Evolutionary conservation across 2,113 vertebrate genomes (phyloP).

Genomic region (Paramisgurnus dabryanus): DNA sequence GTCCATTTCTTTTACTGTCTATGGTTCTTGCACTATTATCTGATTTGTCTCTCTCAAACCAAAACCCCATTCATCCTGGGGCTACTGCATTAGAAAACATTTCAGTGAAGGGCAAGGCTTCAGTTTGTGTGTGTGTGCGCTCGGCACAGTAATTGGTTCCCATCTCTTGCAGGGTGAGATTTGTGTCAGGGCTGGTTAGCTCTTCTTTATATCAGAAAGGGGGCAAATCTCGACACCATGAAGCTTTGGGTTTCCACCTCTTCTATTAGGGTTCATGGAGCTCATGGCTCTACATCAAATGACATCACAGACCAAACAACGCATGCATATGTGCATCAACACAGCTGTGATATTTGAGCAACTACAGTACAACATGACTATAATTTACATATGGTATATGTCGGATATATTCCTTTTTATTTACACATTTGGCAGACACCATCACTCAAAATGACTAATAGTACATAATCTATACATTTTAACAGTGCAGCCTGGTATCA

Average conservation of each 20-base stretch:
- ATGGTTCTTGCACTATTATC: neutral
- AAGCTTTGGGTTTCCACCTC: conserved; percentile 46
- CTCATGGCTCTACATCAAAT: neutral
- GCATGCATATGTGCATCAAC: conserved; percentile 17
- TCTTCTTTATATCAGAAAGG: conserved; percentile 60
- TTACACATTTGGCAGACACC: too few relatives aligned
- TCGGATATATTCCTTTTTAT: too few relatives aligned
- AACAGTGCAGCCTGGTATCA: too few relatives aligned
- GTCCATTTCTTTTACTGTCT: too few relatives aligned
- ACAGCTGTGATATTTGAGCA: neutral
- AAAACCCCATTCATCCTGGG: conserved; percentile 19
- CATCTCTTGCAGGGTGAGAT: conserved; percentile 54
- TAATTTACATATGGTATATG: neutral
- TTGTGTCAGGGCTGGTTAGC: conserved; percentile 60
- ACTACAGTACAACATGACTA: too few relatives aligned
- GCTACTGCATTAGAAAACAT: conserved; percentile 7
- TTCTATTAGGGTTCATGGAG: conserved; percentile 31
- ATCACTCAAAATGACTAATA: too few relatives aligned
- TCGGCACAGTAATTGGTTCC: conserved; percentile 60
- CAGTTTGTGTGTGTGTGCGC: conserved; percentile 29
- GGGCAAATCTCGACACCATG: conserved; percentile 54
- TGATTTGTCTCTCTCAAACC: conserved; percentile 13
- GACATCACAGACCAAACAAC: conserved; percentile 32
- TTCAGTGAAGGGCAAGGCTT: conserved; percentile 36
- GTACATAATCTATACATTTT: too few relatives aligned